phyloP scores from a whole-genome alignment of 2,888 invertebrate species.

The Nudaria mundana region DNA sequence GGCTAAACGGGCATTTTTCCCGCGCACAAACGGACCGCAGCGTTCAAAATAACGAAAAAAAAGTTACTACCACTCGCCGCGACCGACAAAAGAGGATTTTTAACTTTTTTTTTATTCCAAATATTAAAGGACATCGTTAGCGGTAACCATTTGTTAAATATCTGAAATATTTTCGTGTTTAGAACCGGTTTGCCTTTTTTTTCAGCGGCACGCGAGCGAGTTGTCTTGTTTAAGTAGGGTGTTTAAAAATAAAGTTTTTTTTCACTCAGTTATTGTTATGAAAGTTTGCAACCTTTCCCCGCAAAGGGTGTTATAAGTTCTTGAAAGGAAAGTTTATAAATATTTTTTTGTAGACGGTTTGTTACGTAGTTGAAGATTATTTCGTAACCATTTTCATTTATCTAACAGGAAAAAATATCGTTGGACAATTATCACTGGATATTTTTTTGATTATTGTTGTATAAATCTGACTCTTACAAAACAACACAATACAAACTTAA shows the following conservation, averaged over 20 bases:
- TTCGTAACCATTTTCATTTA: no score
- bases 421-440: neutral
- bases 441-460: no score
- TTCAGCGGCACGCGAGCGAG: conserved; percentile 41
- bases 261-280: conserved; percentile 41
- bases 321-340: conserved; percentile 49
- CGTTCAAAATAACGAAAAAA: conserved; percentile 56
- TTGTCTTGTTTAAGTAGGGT: conserved; percentile 53
- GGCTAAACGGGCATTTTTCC: conserved; percentile 71
- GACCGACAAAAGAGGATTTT: conserved; percentile 68
- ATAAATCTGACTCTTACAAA: no score
- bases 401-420: no score
- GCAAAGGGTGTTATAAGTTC: conserved; percentile 52
- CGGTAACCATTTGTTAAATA: conserved; percentile 77
- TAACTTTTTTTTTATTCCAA: conserved; percentile 74
- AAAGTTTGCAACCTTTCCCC: conserved; percentile 38
- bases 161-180: conserved; percentile 68
- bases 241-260: conserved; percentile 48
- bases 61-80: conserved; percentile 60
- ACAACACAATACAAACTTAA: no score
- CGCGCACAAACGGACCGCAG: conserved; percentile 73
- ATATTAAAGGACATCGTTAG: conserved; percentile 78
- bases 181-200: conserved; percentile 52
- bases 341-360: conserved; percentile 31
- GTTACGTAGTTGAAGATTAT: conserved; percentile 7